Evolutionary conservation across 1,140 invertebrate genomes (phyloP).

Genomic region (Polypedilum vanderplanki): DNA sequence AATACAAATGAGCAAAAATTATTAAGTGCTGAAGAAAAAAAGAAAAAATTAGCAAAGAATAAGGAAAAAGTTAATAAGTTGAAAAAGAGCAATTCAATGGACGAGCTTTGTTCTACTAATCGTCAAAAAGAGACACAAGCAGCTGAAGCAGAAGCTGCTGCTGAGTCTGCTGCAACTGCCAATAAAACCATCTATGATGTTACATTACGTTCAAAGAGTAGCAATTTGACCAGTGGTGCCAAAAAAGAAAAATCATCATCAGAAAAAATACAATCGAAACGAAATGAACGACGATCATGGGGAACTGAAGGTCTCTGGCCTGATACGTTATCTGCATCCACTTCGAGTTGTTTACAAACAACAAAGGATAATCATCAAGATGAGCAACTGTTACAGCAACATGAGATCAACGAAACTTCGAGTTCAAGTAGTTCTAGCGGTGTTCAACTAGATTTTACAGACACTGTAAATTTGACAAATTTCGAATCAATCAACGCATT

Average conservation of each 20-base stretch:
- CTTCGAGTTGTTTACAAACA: constrained; percentile 4
- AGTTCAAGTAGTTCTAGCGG: constrained; percentile 23
- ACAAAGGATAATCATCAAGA: constrained; percentile 31
- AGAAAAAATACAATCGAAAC: constrained; percentile 33
- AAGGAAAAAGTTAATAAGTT: constrained; percentile 41
- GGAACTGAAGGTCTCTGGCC: constrained; percentile 50
- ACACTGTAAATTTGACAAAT: background rate
- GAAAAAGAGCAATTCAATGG: constrained; percentile 59
- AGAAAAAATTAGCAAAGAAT: constrained; percentile 38
- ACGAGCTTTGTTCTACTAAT: constrained; percentile 57
- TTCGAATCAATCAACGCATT: background rate
- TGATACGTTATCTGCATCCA: constrained; percentile 29
- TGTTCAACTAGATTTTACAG: background rate
- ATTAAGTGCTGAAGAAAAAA: constrained; percentile 33
- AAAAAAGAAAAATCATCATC: constrained; percentile 30
- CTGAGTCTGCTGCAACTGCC: constrained; percentile 33
- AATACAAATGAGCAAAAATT: constrained; percentile 29
- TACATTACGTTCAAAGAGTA: constrained; percentile 19
- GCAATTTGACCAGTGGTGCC: constrained; percentile 16
- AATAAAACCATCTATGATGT: constrained; percentile 7
- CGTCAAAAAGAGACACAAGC: constrained; percentile 49
- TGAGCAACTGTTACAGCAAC: constrained; percentile 29
- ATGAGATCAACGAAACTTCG: constrained; percentile 1
- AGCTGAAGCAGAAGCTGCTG: constrained; percentile 33
- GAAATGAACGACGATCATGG: constrained; percentile 53